phyloP scores from a whole-genome alignment of 2,113 vertebrate species.

The Calypte anna region DNA sequence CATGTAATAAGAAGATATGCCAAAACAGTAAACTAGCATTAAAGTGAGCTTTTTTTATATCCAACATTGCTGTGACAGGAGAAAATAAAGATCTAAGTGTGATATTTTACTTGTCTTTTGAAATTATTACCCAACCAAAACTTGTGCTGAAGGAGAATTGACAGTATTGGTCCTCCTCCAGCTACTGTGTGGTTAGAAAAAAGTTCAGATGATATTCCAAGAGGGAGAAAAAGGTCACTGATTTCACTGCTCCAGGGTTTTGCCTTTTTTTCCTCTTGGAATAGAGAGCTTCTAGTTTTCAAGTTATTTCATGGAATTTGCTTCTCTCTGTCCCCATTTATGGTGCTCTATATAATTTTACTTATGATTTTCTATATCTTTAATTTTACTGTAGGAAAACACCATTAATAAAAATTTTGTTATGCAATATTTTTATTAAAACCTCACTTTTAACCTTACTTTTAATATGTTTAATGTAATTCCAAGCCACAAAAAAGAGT shows the following conservation, averaged over 20 bases:
- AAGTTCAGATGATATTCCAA: background rate
- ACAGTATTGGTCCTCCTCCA: background rate
- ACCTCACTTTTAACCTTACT: background rate
- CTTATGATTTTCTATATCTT: background rate
- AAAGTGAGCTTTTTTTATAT: background rate
- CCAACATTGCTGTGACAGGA: background rate
- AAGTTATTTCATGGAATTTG: background rate
- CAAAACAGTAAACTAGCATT: background rate
- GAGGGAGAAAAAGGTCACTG: background rate
- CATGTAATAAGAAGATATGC: accelerated
- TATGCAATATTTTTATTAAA: background rate
- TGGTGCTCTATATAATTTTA: background rate
- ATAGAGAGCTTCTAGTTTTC: background rate
- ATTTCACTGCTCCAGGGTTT: background rate
- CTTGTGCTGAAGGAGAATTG: background rate
- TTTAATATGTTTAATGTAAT: background rate
- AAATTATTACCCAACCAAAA: background rate
- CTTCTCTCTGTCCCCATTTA: background rate
- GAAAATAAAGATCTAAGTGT: background rate
- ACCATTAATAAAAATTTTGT: background rate
- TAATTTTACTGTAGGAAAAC: background rate
- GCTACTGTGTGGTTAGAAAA: background rate
- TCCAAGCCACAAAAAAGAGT: background rate
- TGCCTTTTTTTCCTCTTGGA: background rate
- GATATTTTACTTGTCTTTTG: background rate